These are phyloP conservation scores for Byasa hedistus DNA, from an alignment of 2,888 invertebrate genomes.

Conservation along the genomic window DNA sequence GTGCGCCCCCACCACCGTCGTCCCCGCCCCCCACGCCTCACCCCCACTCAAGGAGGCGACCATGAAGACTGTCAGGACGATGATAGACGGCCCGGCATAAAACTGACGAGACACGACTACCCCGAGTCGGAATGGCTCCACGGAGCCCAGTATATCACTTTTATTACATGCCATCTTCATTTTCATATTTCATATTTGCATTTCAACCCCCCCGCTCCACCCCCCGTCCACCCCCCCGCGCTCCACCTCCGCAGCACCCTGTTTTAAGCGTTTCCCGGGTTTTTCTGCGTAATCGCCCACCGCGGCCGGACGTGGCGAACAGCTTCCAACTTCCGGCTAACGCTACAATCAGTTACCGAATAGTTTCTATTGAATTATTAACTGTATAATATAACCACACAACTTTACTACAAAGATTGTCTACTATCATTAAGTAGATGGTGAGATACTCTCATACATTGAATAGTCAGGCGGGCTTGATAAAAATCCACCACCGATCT, in stretches of 20 bases:
- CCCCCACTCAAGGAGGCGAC: conserved; percentile 44
- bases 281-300: conserved; percentile 72
- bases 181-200: conserved; percentile 83
- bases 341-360: not conserved
- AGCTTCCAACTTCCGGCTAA: not conserved
- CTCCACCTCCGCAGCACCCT: conserved; percentile 38
- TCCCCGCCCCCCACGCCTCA: conserved; percentile 29
- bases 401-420: too few species aligned
- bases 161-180: conserved; percentile 87
- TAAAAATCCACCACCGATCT: too few species aligned
- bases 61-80: conserved; percentile 83
- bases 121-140: conserved; percentile 87
- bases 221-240: conserved; percentile 38
- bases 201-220: conserved; percentile 62
- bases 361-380: too few species aligned
- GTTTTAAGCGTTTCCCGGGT: conserved; percentile 71
- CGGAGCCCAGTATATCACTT: conserved; percentile 89
- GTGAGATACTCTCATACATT: too few species aligned
- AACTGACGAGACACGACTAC: conserved; percentile 85
- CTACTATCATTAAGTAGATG: too few species aligned
- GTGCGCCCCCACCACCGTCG: conserved; percentile 39
- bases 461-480: too few species aligned
- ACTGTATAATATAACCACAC: too few species aligned
- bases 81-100: conserved; percentile 87
- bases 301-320: conserved; percentile 32